phyloP scores from a whole-genome alignment of 1,140 invertebrate species.

The Steinernema khuongi region DNA sequence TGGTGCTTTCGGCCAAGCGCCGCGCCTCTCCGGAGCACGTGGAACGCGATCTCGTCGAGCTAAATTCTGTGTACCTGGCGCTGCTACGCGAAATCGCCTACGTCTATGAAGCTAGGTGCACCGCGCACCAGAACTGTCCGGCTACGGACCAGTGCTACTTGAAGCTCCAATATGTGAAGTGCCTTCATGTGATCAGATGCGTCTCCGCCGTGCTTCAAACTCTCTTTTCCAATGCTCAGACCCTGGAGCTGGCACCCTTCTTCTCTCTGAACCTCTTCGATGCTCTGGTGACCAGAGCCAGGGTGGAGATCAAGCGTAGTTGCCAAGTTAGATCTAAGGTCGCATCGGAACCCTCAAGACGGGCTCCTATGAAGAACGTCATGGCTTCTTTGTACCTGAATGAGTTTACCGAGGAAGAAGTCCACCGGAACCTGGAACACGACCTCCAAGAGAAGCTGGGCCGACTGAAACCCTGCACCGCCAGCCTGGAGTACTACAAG shows the following conservation, averaged over 20 bases:
- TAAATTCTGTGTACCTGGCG: not conserved
- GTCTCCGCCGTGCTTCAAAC: not conserved
- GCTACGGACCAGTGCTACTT: not conserved
- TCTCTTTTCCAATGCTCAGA: not conserved
- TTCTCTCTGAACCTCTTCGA: not conserved
- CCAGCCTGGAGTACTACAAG: not conserved
- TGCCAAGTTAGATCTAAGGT: not conserved
- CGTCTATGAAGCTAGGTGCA: not conserved
- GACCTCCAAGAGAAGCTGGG: not conserved
- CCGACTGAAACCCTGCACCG: not conserved
- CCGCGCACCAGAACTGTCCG: not conserved
- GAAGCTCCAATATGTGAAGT: not conserved
- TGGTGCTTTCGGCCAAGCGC: not conserved
- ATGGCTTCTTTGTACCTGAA: not conserved
- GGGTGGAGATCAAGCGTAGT: not conserved
- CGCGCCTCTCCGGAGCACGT: not conserved
- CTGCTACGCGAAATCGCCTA: not conserved
- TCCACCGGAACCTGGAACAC: not conserved
- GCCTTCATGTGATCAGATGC: not conserved
- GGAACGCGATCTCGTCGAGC: constrained; percentile 4
- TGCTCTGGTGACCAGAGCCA: not conserved
- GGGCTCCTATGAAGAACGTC: not conserved
- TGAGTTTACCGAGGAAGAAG: not conserved
- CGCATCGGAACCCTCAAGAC: not conserved
- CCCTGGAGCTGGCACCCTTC: not conserved